These are phyloP conservation scores for Heteropelma amictum DNA, from an alignment of 2,888 invertebrate species.

Conservation along the genomic window DNA sequence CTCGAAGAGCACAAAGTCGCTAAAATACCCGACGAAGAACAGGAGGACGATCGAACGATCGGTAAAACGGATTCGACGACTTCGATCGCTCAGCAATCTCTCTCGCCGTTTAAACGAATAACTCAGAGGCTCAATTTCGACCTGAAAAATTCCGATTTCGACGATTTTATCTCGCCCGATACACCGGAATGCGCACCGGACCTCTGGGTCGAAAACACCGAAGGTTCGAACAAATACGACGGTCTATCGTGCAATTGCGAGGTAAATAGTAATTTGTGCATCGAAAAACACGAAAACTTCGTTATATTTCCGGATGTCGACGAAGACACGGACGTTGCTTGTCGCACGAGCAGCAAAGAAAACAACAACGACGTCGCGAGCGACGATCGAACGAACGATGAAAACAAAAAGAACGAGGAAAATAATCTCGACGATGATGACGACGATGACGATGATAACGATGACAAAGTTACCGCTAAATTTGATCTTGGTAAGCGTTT, in stretches of 20 bases:
- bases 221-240: constrained; percentile 69
- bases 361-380: constrained; percentile 44
- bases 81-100: constrained; percentile 77
- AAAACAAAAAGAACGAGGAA: constrained; percentile 58
- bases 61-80: constrained; percentile 3
- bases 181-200: constrained; percentile 82
- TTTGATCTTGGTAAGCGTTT: constrained; percentile 76
- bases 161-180: constrained; percentile 85
- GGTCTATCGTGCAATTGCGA: constrained; percentile 69
- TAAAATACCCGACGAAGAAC: constrained; percentile 69
- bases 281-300: constrained; percentile 78
- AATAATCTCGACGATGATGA: constrained; percentile 61
- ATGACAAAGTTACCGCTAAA: constrained; percentile 68
- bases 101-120: constrained; percentile 87
- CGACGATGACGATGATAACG: constrained; percentile 59
- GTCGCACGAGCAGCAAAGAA: constrained; percentile 62
- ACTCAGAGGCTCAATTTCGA: constrained; percentile 89
- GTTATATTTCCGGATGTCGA: constrained; percentile 81
- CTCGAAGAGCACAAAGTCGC: constrained; percentile 87
- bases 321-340: constrained; percentile 70
- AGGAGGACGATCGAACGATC: constrained; percentile 21
- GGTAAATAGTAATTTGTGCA: constrained; percentile 63
- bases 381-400: constrained; percentile 57
- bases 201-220: constrained; percentile 82
- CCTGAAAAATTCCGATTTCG: constrained; percentile 85